Base-by-base conservation (phyloP, 2,113 vertebrate species). In the Mohoua ochrocephala region DNA sequence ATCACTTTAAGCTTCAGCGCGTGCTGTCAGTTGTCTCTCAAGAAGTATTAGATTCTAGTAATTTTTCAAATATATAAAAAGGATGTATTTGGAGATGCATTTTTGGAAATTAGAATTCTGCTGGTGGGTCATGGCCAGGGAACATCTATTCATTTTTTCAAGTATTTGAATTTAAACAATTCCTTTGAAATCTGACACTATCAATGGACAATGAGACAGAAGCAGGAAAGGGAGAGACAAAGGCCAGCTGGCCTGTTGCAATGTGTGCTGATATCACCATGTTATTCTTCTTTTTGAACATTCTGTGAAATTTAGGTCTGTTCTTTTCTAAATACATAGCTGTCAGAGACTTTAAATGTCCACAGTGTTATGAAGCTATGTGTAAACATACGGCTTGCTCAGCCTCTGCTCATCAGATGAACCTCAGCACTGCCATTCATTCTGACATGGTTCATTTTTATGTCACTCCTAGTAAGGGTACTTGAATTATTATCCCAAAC, bases 21-120 rank as follows among this genome's bases (percentile, higher is more conserved):
- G 91, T 93, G 84, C 96, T 97, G 98, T 96, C 97, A 98, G 96
- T 97, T 96, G 96, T 97, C 97, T 97, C 94, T 98, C 97, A 97
- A 95, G 95, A 97, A 97, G 97, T 96, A 97, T 97, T 95, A 96
- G 84, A 94, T 67, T 98, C 73, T 94, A 97, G 96, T 91, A 96
- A 94, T 93, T 97, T 97, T 96, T 95, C 91, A 95, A 97, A 97
- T 97, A 96, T 97, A 41, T 69, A 91, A 81, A 93, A 89, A 74
- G 13, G 4, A 74, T 47, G 10, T 68, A 71, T 67, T 75, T 81
- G 50, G 45, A 90, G 33, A 73, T 73, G 10, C 6, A 26, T 84
- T 96, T 95, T 74, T 87, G 89, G 91, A 97, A 98, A 98, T 97
- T 82, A 95, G 92, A 97, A 91, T 89, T 56, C 67, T 73, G n/a